These are phyloP conservation scores for Periophthalmus magnuspinnatus DNA, from an alignment of 2,797 vertebrate genomes.

Conservation along the genomic window DNA sequence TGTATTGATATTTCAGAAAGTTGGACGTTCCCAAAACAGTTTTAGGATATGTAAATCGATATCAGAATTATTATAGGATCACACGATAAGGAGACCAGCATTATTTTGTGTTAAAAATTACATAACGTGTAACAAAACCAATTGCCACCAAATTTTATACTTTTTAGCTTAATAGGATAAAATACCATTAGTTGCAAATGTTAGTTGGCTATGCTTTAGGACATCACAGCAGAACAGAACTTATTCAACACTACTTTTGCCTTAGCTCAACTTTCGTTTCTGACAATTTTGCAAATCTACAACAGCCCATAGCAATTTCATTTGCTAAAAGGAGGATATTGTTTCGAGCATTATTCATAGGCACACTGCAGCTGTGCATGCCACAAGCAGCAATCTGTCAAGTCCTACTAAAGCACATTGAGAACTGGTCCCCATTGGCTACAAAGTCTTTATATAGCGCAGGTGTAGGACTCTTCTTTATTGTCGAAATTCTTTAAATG, in stretches of 20 bases:
- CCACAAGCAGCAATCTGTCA: slow-evolving; percentile 13
- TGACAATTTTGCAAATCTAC: slow-evolving; percentile 21
- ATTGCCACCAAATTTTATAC: no score
- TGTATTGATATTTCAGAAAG: no score
- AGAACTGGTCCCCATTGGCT: slow-evolving; percentile 18
- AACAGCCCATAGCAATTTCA: slow-evolving; percentile 14
- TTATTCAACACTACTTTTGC: slow-evolving; percentile 2
- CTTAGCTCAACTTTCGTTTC: slow-evolving; percentile 20
- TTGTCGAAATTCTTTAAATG: background rate
- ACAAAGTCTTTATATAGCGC: slow-evolving; percentile 17
- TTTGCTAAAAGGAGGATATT: slow-evolving; percentile 19
- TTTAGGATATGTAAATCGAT: no score
- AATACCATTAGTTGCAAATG: background rate
- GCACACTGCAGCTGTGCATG: slow-evolving; percentile 12
- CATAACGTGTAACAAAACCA: no score
- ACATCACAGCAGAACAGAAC: background rate
- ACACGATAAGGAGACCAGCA: no score
- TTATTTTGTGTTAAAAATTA: no score
- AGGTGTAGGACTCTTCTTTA: background rate
- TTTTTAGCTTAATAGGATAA: no score
- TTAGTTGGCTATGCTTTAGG: background rate
- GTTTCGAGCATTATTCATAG: slow-evolving; percentile 20
- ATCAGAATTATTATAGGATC: no score
- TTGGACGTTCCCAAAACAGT: no score
- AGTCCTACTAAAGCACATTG: slow-evolving; percentile 17